These are phyloP conservation scores for Lagodon rhomboides DNA, from an alignment of 2,797 vertebrate genomes.

Conservation along the genomic window DNA sequence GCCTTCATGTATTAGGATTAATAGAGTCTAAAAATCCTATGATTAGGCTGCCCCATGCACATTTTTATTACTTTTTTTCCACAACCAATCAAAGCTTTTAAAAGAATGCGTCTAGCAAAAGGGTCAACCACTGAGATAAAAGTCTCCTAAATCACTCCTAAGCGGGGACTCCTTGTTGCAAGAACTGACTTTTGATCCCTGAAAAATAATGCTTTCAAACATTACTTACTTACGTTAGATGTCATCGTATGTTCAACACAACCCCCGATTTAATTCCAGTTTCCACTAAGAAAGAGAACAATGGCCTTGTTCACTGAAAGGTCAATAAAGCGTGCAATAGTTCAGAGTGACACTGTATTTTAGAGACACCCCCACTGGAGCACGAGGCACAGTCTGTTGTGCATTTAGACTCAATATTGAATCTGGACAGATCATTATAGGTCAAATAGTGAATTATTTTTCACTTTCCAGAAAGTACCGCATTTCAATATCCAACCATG, in stretches of 20 bases:
- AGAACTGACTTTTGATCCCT: neutral
- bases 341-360: slow-evolving; percentile 18
- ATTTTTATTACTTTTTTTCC: too few relatives aligned
- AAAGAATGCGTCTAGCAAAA: too few relatives aligned
- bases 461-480: neutral
- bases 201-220: slow-evolving; percentile 5
- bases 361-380: neutral
- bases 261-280: neutral
- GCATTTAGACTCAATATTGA: neutral
- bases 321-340: slow-evolving; percentile 14
- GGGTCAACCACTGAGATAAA: too few relatives aligned
- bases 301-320: slow-evolving; percentile 4
- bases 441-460: neutral
- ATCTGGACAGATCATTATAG: neutral
- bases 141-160: too few relatives aligned
- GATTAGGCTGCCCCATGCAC: too few relatives aligned
- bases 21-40: too few relatives aligned
- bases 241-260: slow-evolving; percentile 1
- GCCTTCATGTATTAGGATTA: too few relatives aligned
- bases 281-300: neutral
- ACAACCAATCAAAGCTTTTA: too few relatives aligned
- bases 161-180: too few relatives aligned
- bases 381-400: neutral
- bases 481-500: neutral
- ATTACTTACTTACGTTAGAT: neutral